phyloP scores from a whole-genome alignment of 2,888 invertebrate species.

The Polyommatus icarus region DNA sequence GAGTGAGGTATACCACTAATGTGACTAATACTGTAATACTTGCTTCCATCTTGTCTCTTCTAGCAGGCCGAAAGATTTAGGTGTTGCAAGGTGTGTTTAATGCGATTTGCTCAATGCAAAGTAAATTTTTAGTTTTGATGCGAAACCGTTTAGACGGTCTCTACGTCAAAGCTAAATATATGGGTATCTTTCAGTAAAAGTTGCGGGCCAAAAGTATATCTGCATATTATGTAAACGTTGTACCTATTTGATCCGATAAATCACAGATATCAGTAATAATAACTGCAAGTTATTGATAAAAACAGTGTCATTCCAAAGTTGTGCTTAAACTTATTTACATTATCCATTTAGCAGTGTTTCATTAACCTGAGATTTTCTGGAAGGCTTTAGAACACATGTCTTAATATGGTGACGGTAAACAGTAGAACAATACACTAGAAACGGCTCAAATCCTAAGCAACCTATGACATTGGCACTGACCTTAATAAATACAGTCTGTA shows the following conservation, averaged over 20 bases:
- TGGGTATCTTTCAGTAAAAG: not conserved
- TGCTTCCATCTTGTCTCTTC: conserved; percentile 73
- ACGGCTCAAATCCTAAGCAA: not conserved
- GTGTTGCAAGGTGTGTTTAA: conserved; percentile 53
- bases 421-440: not conserved
- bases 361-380: no score
- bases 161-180: not conserved
- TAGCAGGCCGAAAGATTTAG: conserved; percentile 76
- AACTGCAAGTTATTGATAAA: no score
- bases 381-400: no score
- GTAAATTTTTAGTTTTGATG: not conserved
- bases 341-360: no score
- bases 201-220: no score
- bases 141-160: no score
- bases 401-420: not conserved
- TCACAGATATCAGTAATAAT: no score
- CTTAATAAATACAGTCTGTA: no score
- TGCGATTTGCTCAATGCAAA: conserved; percentile 47
- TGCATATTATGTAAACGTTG: no score
- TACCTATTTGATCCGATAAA: not conserved
- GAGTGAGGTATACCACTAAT: conserved; percentile 77
- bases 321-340: no score
- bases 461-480: no score
- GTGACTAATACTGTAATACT: conserved; percentile 79
- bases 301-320: no score